phyloP scores from a whole-genome alignment of 2,888 invertebrate species.

The Epistrophe grossulariae region DNA sequence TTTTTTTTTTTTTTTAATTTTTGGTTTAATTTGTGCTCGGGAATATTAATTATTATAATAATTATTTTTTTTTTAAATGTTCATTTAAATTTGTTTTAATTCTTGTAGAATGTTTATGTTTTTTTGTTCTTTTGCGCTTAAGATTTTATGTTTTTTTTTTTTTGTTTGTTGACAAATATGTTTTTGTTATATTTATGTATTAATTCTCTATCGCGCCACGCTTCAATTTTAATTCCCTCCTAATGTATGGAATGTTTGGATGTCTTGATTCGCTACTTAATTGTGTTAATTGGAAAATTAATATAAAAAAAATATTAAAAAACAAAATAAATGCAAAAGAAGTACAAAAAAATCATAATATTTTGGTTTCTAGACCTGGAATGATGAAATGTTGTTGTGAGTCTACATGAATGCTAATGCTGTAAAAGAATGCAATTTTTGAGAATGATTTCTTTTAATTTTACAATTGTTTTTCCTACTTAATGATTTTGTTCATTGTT shows the following conservation, averaged over 20 bases:
- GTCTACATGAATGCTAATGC: not conserved
- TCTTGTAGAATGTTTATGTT: conserved; percentile 75
- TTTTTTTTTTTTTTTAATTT: conserved; percentile 3
- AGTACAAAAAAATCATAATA: conserved; percentile 12
- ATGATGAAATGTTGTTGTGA: conserved; percentile 47
- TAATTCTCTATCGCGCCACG: conserved; percentile 37
- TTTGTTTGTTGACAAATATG: conserved; percentile 57
- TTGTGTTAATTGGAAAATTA: conserved; percentile 40
- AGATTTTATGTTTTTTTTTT: conserved; percentile 41
- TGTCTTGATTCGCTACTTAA: conserved; percentile 53
- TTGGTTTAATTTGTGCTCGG: conserved; percentile 72
- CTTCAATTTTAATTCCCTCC: conserved; percentile 31
- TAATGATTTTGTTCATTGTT: too few relatives aligned
- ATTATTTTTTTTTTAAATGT: conserved; percentile 31
- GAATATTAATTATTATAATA: conserved; percentile 51
- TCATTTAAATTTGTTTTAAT: conserved; percentile 72
- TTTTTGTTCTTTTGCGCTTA: conserved; percentile 69
- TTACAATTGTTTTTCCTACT: not conserved
- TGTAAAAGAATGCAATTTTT: not conserved
- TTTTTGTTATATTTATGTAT: conserved; percentile 40
- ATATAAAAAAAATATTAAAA: not conserved
- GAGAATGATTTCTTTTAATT: not conserved
- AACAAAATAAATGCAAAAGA: conserved; percentile 6
- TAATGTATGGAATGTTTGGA: conserved; percentile 61
- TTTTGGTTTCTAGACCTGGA: conserved; percentile 30